phyloP scores from a whole-genome alignment of 2,113 vertebrate genomes.

The Taurulus bubalis region DNA sequence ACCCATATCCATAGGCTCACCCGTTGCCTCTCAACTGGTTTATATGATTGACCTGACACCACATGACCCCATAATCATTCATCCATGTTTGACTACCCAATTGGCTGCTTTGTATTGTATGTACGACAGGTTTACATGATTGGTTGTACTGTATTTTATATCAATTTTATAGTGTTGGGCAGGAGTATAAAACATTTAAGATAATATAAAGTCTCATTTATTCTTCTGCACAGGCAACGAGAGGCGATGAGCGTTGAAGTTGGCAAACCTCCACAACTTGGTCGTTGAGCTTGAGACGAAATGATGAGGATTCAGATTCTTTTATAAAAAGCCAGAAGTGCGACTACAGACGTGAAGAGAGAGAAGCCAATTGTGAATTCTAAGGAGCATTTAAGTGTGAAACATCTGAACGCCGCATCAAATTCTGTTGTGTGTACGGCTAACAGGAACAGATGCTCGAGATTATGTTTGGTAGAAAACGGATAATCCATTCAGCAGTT shows the following conservation, averaged over 20 bases:
- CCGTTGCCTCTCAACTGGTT: not conserved
- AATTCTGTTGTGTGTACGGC: not conserved
- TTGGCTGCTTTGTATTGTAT: not conserved
- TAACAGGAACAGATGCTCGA: not conserved
- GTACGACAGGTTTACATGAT: not conserved
- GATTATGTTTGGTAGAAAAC: slow-evolving; percentile 16
- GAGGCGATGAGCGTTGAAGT: not conserved
- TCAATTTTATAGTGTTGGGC: not conserved
- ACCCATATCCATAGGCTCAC: not conserved
- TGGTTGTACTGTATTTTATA: not conserved
- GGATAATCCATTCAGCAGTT: slow-evolving; percentile 13
- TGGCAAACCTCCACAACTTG: not conserved
- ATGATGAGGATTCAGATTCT: not conserved
- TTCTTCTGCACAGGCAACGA: too few species aligned
- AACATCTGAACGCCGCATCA: not conserved
- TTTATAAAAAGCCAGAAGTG: not conserved
- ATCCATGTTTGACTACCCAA: not conserved
- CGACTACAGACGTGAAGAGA: not conserved
- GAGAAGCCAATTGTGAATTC: not conserved
- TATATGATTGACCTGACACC: not conserved
- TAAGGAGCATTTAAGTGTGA: not conserved
- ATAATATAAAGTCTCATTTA: not conserved
- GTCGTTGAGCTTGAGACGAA: not conserved
- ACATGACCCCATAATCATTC: not conserved
- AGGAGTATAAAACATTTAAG: not conserved